These are phyloP conservation scores for Dendrolimus kikuchii DNA, from an alignment of 1,140 invertebrate genomes.

Conservation along the genomic window DNA sequence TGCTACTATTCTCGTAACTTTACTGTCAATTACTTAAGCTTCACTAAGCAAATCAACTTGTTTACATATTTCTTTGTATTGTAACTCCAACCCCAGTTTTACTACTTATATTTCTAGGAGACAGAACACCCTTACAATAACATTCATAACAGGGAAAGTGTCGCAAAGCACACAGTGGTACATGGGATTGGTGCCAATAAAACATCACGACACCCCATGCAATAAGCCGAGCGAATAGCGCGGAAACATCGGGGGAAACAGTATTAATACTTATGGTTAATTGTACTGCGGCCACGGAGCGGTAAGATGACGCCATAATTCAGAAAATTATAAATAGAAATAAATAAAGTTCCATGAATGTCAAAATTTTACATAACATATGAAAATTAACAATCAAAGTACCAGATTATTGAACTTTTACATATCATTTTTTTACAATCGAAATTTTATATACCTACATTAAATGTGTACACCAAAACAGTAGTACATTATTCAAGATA, in stretches of 20 bases:
- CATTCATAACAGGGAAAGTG: constrained; percentile 63
- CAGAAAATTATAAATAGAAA: constrained; percentile 1
- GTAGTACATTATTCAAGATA: too few relatives aligned
- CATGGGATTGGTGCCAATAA: constrained; percentile 65
- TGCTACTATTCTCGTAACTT: too few relatives aligned
- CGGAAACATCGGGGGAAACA: constrained; percentile 63
- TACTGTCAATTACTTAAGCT: too few relatives aligned
- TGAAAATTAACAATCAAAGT: too few relatives aligned
- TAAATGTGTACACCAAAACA: too few relatives aligned
- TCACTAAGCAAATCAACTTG: too few relatives aligned
- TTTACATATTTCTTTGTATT: too few relatives aligned
- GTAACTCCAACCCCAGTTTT: constrained; percentile 9
- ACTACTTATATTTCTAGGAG: constrained; percentile 4
- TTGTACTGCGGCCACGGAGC: constrained; percentile 35
- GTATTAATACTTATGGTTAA: constrained; percentile 70
- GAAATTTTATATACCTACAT: too few relatives aligned
- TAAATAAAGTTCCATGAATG: background rate
- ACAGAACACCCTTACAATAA: constrained; percentile 41
- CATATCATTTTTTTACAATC: too few relatives aligned
- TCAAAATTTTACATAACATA: too few relatives aligned
- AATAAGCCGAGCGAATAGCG: constrained; percentile 62
- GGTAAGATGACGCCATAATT: constrained; percentile 39
- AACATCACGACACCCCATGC: constrained; percentile 51
- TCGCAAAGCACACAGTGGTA: constrained; percentile 46
- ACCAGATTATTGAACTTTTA: too few relatives aligned